Conservation (phyloP, 2,888 invertebrate genomes). For the Cantharis rustica region DNA sequence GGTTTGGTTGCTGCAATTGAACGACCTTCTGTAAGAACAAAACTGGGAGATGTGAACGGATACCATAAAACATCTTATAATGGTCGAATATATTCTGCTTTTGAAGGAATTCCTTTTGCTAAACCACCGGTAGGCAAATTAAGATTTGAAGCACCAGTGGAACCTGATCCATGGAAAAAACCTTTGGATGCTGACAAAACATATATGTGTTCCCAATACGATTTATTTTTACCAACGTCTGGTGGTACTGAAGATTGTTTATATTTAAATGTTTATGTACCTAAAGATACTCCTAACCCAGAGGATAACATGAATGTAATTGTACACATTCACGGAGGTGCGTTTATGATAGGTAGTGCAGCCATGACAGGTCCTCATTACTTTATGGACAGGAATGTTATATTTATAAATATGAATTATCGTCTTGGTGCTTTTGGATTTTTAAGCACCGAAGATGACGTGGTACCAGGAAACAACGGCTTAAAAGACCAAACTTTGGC, state of each 20-base stretch:
- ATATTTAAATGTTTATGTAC: not conserved
- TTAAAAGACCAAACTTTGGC: constrained; percentile 61
- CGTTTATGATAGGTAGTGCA: not conserved
- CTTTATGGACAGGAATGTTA: not conserved
- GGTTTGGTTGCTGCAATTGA: not conserved
- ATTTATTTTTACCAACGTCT: not conserved
- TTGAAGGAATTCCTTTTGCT: not conserved
- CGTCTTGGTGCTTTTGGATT: not conserved
- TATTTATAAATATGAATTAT: not conserved
- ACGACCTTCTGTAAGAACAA: not conserved
- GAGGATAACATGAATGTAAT: not conserved
- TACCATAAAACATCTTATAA: not conserved
- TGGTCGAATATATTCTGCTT: not conserved
- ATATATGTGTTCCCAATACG: not conserved
- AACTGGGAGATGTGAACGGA: not conserved
- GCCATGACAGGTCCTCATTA: not conserved
- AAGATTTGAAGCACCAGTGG: not conserved
- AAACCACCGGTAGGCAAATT: not conserved
- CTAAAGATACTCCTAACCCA: not conserved
- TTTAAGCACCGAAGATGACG: not conserved
- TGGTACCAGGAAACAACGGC: constrained; percentile 59
- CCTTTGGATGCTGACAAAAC: not conserved
- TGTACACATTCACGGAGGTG: not conserved
- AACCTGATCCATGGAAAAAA: not conserved
- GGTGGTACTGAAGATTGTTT: not conserved